A percentile compares a stretch with the other conserved stretches of the same genome.
Conservation (phyloP, 64 coral and sea anemone genomes). For the Hydrozoanthus tunicans region DNA sequence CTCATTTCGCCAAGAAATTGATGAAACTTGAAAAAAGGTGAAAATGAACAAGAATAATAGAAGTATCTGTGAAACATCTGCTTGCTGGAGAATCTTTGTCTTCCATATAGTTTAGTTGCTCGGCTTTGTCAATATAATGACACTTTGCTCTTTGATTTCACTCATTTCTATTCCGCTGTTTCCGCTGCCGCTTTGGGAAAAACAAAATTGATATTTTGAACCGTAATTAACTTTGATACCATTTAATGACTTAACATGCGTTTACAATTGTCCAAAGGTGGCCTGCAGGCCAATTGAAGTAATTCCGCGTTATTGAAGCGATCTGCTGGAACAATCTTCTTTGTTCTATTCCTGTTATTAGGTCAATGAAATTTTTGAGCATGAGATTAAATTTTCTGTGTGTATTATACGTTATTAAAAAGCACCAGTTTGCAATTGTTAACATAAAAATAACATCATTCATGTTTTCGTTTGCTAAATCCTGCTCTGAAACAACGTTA, state of each 20-base stretch:
- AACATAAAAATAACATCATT: slow-evolving; percentile 5
- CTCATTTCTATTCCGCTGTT: background rate
- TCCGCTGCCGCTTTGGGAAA: slow-evolving; percentile 20
- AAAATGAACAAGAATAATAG: background rate
- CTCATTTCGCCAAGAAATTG: background rate
- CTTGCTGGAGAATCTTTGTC: background rate
- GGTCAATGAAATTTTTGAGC: background rate
- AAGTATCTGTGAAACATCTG: background rate
- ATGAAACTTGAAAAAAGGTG: background rate
- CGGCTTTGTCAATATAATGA: slow-evolving; percentile 4
- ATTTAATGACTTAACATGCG: slow-evolving; percentile 12
- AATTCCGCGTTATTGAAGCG: slow-evolving; percentile 35
- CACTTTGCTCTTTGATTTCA: background rate
- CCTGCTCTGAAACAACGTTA: background rate
- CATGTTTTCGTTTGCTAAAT: slow-evolving; percentile 17
- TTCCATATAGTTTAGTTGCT: background rate
- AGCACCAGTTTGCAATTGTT: background rate
- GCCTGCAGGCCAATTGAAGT: slow-evolving; percentile 28
- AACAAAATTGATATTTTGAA: slow-evolving; percentile 15
- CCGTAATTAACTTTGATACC: slow-evolving; percentile 23
- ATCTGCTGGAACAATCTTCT: slow-evolving; percentile 23
- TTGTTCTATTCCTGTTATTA: slow-evolving; percentile 12
- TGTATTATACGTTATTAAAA: slow-evolving; percentile 47
- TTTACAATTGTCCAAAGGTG: slow-evolving; percentile 5
- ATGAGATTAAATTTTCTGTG: slow-evolving; percentile 9